A percentile compares a stretch with the other conserved stretches of the same genome.
phyloP scores from a whole-genome alignment of 2,888 invertebrate genomes.

The Resseliella maxima region DNA sequence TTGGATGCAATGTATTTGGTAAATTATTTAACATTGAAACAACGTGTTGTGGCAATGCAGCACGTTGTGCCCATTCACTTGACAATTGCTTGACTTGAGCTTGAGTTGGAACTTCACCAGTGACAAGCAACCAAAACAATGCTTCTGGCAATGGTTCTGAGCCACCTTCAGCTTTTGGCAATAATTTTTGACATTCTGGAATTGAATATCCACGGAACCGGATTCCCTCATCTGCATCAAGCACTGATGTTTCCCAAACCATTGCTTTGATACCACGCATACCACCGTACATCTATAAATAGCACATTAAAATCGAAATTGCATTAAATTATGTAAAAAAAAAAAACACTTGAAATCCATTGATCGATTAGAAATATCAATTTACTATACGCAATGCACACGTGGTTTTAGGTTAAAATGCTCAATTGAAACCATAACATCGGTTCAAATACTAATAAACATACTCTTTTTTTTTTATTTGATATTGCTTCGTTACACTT shows the following conservation, averaged over 20 bases:
- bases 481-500: background rate
- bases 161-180: slow-evolving; percentile 83
- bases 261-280: slow-evolving; percentile 94
- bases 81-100: slow-evolving; percentile 79
- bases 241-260: slow-evolving; percentile 91
- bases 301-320: background rate
- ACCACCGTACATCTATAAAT: slow-evolving; percentile 80
- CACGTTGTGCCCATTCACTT: slow-evolving; percentile 82
- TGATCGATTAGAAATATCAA: background rate
- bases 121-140: slow-evolving; percentile 92
- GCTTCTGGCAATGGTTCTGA: slow-evolving; percentile 91
- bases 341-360: background rate
- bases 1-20: slow-evolving; percentile 83
- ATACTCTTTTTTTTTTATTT: background rate
- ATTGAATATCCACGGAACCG: slow-evolving; percentile 92
- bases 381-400: background rate
- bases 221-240: slow-evolving; percentile 94
- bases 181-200: slow-evolving; percentile 88
- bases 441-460: too few species aligned
- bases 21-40: slow-evolving; percentile 85
- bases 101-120: slow-evolving; percentile 87
- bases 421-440: background rate
- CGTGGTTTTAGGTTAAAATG: background rate
- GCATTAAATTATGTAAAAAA: too few species aligned
- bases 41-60: slow-evolving; percentile 80